These are phyloP conservation scores for Eristalis pertinax DNA, from an alignment of 2,888 invertebrate species.

Conservation along the genomic window DNA sequence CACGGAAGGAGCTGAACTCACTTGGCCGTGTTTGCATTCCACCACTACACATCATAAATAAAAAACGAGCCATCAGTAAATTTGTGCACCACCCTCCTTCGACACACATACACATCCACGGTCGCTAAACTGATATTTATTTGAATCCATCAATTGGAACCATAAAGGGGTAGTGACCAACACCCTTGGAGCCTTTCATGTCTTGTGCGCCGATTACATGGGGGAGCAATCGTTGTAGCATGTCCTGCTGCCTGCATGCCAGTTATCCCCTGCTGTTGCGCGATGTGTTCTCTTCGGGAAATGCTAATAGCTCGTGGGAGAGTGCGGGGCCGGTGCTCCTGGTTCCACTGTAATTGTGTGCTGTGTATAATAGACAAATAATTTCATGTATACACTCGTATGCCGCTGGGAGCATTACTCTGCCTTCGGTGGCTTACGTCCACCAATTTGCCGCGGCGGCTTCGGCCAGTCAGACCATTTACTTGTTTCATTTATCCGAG, in stretches of 20 bases:
- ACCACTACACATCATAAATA: constrained; percentile 36
- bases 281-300: constrained; percentile 41
- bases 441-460: background rate
- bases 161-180: constrained; percentile 40
- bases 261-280: constrained; percentile 45
- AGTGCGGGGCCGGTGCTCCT: background rate
- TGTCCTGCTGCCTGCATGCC: constrained; percentile 30
- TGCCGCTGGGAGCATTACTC: constrained; percentile 22
- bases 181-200: constrained; percentile 47
- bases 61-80: constrained; percentile 62
- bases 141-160: constrained; percentile 59
- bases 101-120: constrained; percentile 5
- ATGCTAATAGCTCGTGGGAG: constrained; percentile 44
- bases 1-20: constrained; percentile 23
- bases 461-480: background rate
- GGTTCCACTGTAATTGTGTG: constrained; percentile 43
- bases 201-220: background rate
- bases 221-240: constrained; percentile 17
- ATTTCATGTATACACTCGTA: constrained; percentile 42
- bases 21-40: constrained; percentile 14
- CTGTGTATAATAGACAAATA: constrained; percentile 63
- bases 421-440: background rate
- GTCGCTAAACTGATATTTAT: constrained; percentile 45
- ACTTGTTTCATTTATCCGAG: background rate
- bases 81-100: constrained; percentile 26